phyloP scores from a whole-genome alignment of 2,888 invertebrate species.

The Pocota personata region DNA sequence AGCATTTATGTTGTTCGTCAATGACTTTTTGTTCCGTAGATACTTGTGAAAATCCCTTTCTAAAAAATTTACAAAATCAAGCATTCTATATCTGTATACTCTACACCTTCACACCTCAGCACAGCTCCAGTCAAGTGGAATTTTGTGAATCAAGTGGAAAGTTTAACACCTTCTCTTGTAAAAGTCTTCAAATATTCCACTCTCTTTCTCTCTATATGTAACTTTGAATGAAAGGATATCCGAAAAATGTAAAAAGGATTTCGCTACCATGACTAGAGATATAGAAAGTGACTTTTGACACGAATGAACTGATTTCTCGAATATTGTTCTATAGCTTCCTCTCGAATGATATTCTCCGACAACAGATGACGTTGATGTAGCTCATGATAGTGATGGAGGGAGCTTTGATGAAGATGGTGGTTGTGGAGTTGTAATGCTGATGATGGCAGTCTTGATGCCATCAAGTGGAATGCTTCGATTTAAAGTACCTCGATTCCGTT shows the following conservation, averaged over 20 bases:
- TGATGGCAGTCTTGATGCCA: constrained; percentile 7
- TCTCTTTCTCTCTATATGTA: neutral
- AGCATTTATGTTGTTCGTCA: constrained; percentile 19
- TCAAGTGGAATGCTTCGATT: constrained; percentile 18
- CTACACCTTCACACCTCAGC: constrained; percentile 17
- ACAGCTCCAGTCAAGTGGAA: constrained; percentile 40
- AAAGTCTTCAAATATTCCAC: constrained; percentile 34
- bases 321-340: constrained; percentile 33
- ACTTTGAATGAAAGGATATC: constrained; percentile 47
- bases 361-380: constrained; percentile 44
- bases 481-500: neutral
- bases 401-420: neutral
- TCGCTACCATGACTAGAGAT: constrained; percentile 32
- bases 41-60: neutral
- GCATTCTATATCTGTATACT: neutral
- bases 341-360: constrained; percentile 22
- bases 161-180: constrained; percentile 36
- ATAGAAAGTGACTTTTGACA: constrained; percentile 41
- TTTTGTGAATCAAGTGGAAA: constrained; percentile 65
- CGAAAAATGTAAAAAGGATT: constrained; percentile 43
- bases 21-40: neutral
- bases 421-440: constrained; percentile 4
- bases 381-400: constrained; percentile 1
- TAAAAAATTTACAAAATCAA: constrained; percentile 7
- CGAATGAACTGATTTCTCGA: constrained; percentile 51